Evolutionary conservation across 2,888 invertebrate genomes (phyloP).

Genomic region (Hymenopus coronatus): DNA sequence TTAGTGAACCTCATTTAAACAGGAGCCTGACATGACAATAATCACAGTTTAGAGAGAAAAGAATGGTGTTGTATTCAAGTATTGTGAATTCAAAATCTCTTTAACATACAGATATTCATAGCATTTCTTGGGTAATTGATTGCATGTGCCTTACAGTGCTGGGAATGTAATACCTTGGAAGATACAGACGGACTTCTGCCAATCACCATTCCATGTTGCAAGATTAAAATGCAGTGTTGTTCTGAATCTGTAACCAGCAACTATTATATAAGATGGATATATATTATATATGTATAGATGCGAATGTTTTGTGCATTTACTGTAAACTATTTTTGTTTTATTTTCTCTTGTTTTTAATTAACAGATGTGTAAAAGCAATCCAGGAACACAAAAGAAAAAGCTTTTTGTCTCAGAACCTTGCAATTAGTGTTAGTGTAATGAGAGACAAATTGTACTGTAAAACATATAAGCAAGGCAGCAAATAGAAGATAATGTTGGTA

Average conservation of each 20-base stretch:
- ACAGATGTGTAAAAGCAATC: conserved; percentile 10
- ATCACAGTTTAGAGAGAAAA: no score
- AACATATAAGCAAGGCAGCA: background rate
- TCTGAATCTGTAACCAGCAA: conserved; percentile 21
- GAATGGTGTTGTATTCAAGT: no score
- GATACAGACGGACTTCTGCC: background rate
- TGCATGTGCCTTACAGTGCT: background rate
- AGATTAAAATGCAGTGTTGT: background rate
- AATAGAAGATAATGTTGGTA: background rate
- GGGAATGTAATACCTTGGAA: background rate
- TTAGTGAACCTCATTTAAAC: no score
- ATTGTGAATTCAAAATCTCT: no score
- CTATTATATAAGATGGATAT: conserved; percentile 19
- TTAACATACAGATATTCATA: background rate
- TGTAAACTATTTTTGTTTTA: conserved; percentile 17
- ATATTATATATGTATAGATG: conserved; percentile 27
- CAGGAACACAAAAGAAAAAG: background rate
- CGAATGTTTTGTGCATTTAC: conserved; percentile 25
- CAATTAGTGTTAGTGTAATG: background rate
- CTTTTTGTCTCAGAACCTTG: background rate
- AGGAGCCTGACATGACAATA: no score
- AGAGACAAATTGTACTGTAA: background rate
- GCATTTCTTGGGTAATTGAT: background rate
- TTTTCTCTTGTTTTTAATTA: background rate
- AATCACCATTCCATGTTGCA: background rate